A percentile compares a stretch with the other conserved stretches of the same genome.
These are phyloP conservation scores for pig (Sus scrofa) DNA, from an alignment of 2,113 vertebrate species.

Conservation along the genomic window T2T-Sscrofa CM000818.6:127264501-127265000, in stretches of 20 bases:
- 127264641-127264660: background rate
- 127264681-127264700: too few species aligned
- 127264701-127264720: too few species aligned
- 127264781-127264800: too few species aligned
- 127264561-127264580: background rate
- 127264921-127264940: background rate
- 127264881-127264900: background rate
- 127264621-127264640: background rate
- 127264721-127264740: too few species aligned
- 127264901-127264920: background rate
- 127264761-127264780: too few species aligned
- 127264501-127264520: background rate
- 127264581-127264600: background rate
- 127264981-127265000: accelerated
- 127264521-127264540: background rate
- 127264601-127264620: background rate
- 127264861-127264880: too few species aligned
- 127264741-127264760: too few species aligned
- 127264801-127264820: too few species aligned
- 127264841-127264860: too few species aligned
- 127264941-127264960: background rate
- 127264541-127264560: background rate
- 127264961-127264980: background rate
- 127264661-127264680: too few species aligned
- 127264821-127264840: too few species aligned